Evolutionary conservation across 2,888 invertebrate species (phyloP), one percentile per base, ranked within the genome.

Genomic region (Bellardia bayeri): DNA sequence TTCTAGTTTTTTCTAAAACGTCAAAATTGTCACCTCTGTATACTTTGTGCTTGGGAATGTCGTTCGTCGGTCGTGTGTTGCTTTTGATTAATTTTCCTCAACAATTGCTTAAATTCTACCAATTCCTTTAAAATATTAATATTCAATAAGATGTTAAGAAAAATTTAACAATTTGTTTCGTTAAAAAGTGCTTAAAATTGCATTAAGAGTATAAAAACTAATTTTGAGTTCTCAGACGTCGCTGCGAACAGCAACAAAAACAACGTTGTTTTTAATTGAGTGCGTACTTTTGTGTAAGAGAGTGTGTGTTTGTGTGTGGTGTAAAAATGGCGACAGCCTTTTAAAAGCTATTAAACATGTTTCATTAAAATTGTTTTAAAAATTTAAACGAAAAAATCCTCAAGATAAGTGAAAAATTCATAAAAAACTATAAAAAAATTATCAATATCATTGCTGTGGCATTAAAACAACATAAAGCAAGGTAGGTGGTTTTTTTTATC

Each of bases 271-370:
- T 87, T 84, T 78, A 82, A 63, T 84, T 76, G 16, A 71, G 63
- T 83, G 74, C 69, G 74, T 76, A 71, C 69, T 69, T 51, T 61
- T 78, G 45, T 63, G 42, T 54, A 23, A 37, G 30, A 9, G 13
- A 4, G 61, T 42, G 14, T 80, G 56, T 71, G 76, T 71, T 71
- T 81, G 81, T 69, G 66, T 75, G 69, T 76, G 16, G 85, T 87
- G 87, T 71, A 51, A 87, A 87, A 87, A 87, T 87, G 87, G 87
- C 87, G 85, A 87, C 85, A 85, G 82, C 78, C 74, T 75, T 71
- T 82, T 87, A 79, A 71, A 79, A 74, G 30, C 66, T 63, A 16
- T 33, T 68, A 74, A 74, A 83, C 13, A 9, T 30, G 49, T 72
- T 72, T 72, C 16, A 23, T 23, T 8, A 33, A 37, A 37, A 51